Evolutionary conservation across 2,888 invertebrate species (phyloP).

Genomic region (Lacanobia oleracea): DNA sequence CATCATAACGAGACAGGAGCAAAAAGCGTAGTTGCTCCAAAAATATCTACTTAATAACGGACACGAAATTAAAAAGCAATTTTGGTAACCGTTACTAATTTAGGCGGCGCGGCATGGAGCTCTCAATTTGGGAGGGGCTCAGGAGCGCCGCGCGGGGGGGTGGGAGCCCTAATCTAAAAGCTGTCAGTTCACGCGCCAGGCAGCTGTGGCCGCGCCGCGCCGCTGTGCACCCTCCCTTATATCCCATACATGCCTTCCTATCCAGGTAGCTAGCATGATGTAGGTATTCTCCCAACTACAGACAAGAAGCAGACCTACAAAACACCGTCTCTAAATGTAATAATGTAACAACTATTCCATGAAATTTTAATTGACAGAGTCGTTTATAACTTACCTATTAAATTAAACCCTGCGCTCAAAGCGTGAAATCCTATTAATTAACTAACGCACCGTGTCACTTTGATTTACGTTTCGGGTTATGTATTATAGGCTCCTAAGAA

Average conservation of each 20-base stretch:
- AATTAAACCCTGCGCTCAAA: slow-evolving; percentile 72
- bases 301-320: slow-evolving; percentile 46
- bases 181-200: slow-evolving; percentile 86
- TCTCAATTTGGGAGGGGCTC: slow-evolving; percentile 86
- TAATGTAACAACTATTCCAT: slow-evolving; percentile 57
- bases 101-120: slow-evolving; percentile 83
- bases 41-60: slow-evolving; percentile 84
- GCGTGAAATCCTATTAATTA: slow-evolving; percentile 80
- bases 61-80: slow-evolving; percentile 89
- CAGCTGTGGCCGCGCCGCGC: slow-evolving; percentile 80
- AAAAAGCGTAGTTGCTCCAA: slow-evolving; percentile 71
- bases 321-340: slow-evolving; percentile 50
- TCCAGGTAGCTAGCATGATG: slow-evolving; percentile 57
- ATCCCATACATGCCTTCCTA: slow-evolving; percentile 67
- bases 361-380: slow-evolving; percentile 76
- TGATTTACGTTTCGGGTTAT: slow-evolving; percentile 77
- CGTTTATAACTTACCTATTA: slow-evolving; percentile 72
- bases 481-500: slow-evolving; percentile 62
- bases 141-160: slow-evolving; percentile 68
- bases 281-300: slow-evolving; percentile 15
- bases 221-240: slow-evolving; percentile 80
- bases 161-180: slow-evolving; percentile 88
- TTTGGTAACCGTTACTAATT: slow-evolving; percentile 90
- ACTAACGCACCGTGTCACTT: slow-evolving; percentile 76
- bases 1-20: slow-evolving; percentile 49